Conservation (phyloP, 2,797 vertebrate genomes). For the Pseudocheirus occidentalis region DNA sequence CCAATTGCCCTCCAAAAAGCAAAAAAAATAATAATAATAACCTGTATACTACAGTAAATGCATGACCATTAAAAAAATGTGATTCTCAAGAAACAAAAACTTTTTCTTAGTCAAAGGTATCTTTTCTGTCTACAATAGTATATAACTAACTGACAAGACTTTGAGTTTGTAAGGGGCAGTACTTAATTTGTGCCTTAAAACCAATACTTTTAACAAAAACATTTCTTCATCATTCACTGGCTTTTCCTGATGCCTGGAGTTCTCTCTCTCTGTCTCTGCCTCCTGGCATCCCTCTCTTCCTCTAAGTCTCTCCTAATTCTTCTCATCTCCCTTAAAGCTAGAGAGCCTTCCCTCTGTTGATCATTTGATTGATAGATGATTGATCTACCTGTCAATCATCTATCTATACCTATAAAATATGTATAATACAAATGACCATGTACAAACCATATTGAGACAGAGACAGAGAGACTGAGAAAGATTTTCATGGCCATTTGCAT, state of each 20-base stretch:
- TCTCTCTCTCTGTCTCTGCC: background rate
- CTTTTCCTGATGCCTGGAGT: background rate
- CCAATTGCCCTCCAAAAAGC: no score
- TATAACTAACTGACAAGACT: background rate
- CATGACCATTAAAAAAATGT: background rate
- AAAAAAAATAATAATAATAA: no score
- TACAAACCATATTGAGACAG: background rate
- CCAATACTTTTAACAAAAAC: background rate
- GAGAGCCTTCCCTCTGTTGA: background rate
- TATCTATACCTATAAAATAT: background rate
- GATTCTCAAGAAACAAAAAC: background rate
- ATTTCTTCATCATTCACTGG: background rate
- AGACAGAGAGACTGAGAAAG: no score
- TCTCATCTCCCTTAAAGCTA: background rate
- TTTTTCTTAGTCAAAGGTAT: background rate
- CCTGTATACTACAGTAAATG: background rate
- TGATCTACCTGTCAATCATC: background rate
- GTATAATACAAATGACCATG: background rate
- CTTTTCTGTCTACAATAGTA: background rate
- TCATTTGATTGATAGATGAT: background rate
- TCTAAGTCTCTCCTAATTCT: background rate
- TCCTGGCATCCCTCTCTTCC: background rate
- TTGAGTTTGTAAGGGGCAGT: background rate
- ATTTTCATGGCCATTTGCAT: background rate
- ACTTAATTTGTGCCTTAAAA: background rate